Conservation (phyloP, 2,888 invertebrate genomes). For the Copidosoma aretas region DNA sequence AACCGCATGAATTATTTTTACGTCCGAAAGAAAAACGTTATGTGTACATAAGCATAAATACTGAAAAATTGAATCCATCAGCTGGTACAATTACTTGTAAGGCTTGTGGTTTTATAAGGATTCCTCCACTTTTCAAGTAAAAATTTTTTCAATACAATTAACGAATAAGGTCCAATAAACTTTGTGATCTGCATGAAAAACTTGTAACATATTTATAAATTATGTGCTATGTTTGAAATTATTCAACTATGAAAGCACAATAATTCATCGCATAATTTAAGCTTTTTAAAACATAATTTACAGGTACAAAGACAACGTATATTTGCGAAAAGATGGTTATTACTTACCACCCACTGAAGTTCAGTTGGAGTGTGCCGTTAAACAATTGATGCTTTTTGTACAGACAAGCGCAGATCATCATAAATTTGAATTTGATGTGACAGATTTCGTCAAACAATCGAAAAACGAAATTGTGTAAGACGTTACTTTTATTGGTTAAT, state of each 20-base stretch:
- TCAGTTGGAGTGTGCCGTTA: conserved; percentile 38
- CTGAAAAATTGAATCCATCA: conserved; percentile 15
- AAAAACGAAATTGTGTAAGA: conserved; percentile 16
- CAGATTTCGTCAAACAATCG: conserved; percentile 10
- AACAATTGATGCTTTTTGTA: conserved; percentile 2
- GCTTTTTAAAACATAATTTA: not conserved
- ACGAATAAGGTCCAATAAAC: too few relatives aligned
- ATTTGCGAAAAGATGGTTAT: conserved; percentile 45
- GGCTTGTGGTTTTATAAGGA: conserved; percentile 47
- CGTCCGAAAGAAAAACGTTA: conserved; percentile 42
- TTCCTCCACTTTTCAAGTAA: conserved; percentile 48
- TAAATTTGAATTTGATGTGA: conserved; percentile 25
- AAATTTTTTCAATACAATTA: not conserved
- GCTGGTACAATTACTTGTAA: conserved; percentile 33
- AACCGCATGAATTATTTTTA: conserved; percentile 46
- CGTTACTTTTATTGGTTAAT: conserved; percentile 6
- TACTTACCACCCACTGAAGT: conserved; percentile 46
- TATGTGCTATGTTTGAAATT: too few relatives aligned
- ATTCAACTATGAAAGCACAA: too few relatives aligned
- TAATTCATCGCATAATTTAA: not conserved
- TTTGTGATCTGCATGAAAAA: too few relatives aligned
- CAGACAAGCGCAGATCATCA: conserved; percentile 10
- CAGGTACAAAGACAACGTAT: conserved; percentile 45
- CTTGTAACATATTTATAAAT: too few relatives aligned
- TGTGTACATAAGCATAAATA: conserved; percentile 39